Conservation (phyloP, 2,113 vertebrate species). For the Sprattus sprattus region DNA sequence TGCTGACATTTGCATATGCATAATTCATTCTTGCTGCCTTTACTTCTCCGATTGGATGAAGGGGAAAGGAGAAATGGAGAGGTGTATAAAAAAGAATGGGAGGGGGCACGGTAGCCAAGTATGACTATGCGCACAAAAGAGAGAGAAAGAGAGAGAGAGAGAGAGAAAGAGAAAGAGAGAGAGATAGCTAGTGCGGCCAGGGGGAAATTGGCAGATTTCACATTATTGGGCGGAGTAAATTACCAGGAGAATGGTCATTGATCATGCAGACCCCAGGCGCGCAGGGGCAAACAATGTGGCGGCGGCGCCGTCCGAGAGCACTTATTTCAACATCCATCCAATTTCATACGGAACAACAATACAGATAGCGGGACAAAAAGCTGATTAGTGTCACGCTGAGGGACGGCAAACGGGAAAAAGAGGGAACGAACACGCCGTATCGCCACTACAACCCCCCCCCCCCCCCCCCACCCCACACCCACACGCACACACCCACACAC, state of each 20-base stretch:
- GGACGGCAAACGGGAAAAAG: not conserved
- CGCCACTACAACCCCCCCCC: not conserved
- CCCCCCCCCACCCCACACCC: not conserved
- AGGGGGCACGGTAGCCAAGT: not conserved
- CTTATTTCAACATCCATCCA: constrained; percentile 25
- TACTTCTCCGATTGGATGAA: constrained; percentile 55
- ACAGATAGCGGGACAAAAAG: constrained; percentile 28
- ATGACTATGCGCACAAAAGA: not conserved
- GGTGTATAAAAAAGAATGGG: not conserved
- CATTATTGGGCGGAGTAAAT: constrained; percentile 31
- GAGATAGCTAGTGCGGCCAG: not conserved
- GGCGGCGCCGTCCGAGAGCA: not conserved
- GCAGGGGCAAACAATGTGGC: not conserved
- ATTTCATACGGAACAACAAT: constrained; percentile 24
- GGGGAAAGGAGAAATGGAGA: constrained; percentile 14
- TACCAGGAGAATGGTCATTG: constrained; percentile 35
- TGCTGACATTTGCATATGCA: constrained; percentile 59
- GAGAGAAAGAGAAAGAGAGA: not conserved
- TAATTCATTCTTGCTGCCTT: constrained; percentile 58
- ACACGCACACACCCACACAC: not conserved
- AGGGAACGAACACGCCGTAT: not conserved
- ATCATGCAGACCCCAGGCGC: constrained; percentile 10
- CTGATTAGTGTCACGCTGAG: constrained; percentile 16
- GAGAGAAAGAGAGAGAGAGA: not conserved
- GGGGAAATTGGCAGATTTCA: constrained; percentile 13